Evolutionary conservation across 1,140 invertebrate species (phyloP), one percentile per base, ranked within the genome.

Genomic region (Drosophila virilis): DNA sequence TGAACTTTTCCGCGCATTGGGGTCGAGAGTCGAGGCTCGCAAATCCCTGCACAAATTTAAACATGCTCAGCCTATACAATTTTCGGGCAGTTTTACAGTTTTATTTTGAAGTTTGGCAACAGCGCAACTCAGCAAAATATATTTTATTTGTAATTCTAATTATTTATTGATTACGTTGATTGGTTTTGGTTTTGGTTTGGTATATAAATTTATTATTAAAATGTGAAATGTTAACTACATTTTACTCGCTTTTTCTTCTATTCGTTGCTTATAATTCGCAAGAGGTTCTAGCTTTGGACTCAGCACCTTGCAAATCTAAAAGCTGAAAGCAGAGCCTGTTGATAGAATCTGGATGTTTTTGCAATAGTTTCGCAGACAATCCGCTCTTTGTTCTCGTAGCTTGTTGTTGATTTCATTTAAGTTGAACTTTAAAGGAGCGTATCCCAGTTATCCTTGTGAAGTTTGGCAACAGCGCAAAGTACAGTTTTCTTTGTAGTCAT

Each of bases 11-110:
- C n/a, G 1, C 17, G 32, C 13, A 46, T 55, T 35, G 32, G 67
- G 73, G 43, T 65, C 40, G 38, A 38, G 17, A n/a, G 22, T 7
- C 7, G 9, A 28, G 3, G 35, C 42, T 38, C 17, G n/a, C 7
- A 61, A 62, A 62, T 69, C 57, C 37, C 12, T 52, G 72, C 58
- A 70, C 70, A 70, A 58, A 74, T 74, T 64, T 57, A 43, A 17
- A 70, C 48, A 6, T 37, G 13, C 58, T 40, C 15, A 33, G 46
- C 45, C 58, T 67, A 50, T 40, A 51, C 22, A 28, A 28, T 28
- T n/a, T 40, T 45, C 1, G 9, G 1, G 2, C 46, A 48, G 10
- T 10, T 48, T 0, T 48, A 12, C 15, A 22, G 45, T 46, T 28
- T 28, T 28, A 22, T 48, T 6, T 48, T 48, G 46, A 48, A 48